Evolutionary conservation across 2,113 vertebrate species (phyloP).

Genomic region (Struthidea cinerea): DNA sequence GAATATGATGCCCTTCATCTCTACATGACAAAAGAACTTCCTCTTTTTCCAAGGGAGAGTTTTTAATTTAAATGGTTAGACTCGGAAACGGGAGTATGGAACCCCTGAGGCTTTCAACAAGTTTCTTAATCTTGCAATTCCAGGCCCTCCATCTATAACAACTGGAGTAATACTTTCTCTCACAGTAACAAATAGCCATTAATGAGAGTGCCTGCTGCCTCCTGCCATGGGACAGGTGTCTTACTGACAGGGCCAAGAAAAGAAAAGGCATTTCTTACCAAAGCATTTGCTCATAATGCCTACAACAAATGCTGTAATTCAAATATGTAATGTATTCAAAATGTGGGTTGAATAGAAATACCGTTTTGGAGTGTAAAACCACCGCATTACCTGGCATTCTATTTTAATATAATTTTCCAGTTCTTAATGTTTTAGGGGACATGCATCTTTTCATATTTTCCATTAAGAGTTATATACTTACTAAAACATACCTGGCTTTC

Average conservation of each 20-base stretch:
- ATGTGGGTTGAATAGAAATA: not conserved
- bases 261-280: not conserved
- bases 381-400: not conserved
- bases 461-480: not conserved
- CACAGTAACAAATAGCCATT: not conserved
- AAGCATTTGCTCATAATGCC: not conserved
- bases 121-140: conserved; percentile 31
- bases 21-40: conserved; percentile 10
- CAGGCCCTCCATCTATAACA: conserved; percentile 1
- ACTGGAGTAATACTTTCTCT: not conserved
- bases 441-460: not conserved
- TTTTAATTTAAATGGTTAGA: conserved; percentile 24
- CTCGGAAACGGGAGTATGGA: not conserved
- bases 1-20: conserved; percentile 23
- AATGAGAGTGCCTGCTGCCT: not conserved
- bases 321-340: not conserved
- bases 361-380: not conserved
- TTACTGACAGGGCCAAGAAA: not conserved
- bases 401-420: not conserved
- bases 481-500: not conserved
- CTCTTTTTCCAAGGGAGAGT: not conserved
- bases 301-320: not conserved
- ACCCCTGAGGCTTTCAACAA: conserved; percentile 12
- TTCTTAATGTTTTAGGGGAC: not conserved
- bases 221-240: conserved; percentile 8